A percentile compares a stretch with the other conserved stretches of the same genome.
phyloP scores from a whole-genome alignment of 1,140 invertebrate genomes.

The Brachionus calyciflorus region DNA sequence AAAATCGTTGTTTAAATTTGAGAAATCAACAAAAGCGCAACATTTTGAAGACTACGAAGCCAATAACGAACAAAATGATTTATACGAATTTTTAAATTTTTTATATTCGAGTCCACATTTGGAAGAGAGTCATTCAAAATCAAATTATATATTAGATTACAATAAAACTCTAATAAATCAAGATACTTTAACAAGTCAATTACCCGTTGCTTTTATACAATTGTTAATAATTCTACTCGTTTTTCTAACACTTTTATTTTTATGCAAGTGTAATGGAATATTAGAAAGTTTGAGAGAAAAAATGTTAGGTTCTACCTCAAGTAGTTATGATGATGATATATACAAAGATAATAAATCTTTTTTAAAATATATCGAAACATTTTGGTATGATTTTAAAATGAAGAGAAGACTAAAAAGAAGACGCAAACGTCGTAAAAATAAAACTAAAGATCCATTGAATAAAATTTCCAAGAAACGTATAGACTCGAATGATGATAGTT shows the following conservation, averaged over 20 bases:
- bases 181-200: background rate
- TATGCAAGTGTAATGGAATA: constrained; percentile 20
- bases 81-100: constrained; percentile 18
- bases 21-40: background rate
- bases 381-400: constrained; percentile 16
- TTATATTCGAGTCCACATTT: background rate
- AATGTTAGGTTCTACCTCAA: background rate
- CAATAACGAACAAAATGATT: background rate
- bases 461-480: background rate
- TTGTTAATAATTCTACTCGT: background rate
- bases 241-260: background rate
- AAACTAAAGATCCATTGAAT: background rate
- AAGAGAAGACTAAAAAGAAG: background rate
- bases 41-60: background rate
- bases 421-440: background rate
- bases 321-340: background rate
- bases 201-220: constrained; percentile 15
- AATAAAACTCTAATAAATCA: background rate
- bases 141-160: background rate
- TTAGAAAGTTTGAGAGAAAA: background rate
- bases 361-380: background rate
- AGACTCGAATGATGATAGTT: background rate
- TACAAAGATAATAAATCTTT: background rate
- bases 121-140: background rate
- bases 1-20: background rate